Evolutionary conservation across 2,888 invertebrate species (phyloP).

Genomic region (Anarsia innoxiella): DNA sequence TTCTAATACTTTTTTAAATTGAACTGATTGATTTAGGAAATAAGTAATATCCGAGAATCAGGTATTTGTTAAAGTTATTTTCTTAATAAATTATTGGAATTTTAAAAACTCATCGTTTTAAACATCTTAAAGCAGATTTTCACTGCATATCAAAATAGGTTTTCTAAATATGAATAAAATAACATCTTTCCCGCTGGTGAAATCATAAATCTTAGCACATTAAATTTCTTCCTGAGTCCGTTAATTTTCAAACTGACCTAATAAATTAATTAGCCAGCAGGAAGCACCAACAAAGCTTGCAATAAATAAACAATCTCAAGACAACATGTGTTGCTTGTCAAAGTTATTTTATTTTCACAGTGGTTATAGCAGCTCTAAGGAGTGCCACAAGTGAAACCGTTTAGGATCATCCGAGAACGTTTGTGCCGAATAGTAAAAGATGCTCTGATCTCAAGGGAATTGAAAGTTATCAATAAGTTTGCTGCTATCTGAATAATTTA

Average conservation of each 20-base stretch:
- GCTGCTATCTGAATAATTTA: slow-evolving; percentile 51
- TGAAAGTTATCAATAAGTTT: slow-evolving; percentile 68
- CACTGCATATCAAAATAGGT: too few relatives aligned
- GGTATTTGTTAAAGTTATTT: too few relatives aligned
- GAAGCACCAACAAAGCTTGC: slow-evolving; percentile 58
- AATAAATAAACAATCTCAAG: slow-evolving; percentile 55
- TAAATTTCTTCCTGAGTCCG: slow-evolving; percentile 47
- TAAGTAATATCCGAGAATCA: too few relatives aligned
- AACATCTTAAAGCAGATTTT: too few relatives aligned
- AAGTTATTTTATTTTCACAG: slow-evolving; percentile 37
- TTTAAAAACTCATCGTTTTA: too few relatives aligned
- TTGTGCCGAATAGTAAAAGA: slow-evolving; percentile 56
- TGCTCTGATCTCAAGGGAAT: slow-evolving; percentile 53
- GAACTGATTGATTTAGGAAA: too few relatives aligned
- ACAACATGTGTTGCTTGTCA: slow-evolving; percentile 47
- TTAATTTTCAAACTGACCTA: slow-evolving; percentile 58
- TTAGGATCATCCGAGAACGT: slow-evolving; percentile 56
- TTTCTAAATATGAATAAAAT: too few relatives aligned
- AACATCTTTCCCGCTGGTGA: slow-evolving; percentile 26
- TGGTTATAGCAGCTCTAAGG: slow-evolving; percentile 47
- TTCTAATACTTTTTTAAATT: too few relatives aligned
- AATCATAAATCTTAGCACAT: slow-evolving; percentile 36
- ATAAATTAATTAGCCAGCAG: slow-evolving; percentile 63
- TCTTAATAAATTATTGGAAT: too few relatives aligned
- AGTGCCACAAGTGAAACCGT: slow-evolving; percentile 41